These are phyloP conservation scores for Upupa epops DNA, from an alignment of 2,113 vertebrate genomes.

Conservation along the genomic window DNA sequence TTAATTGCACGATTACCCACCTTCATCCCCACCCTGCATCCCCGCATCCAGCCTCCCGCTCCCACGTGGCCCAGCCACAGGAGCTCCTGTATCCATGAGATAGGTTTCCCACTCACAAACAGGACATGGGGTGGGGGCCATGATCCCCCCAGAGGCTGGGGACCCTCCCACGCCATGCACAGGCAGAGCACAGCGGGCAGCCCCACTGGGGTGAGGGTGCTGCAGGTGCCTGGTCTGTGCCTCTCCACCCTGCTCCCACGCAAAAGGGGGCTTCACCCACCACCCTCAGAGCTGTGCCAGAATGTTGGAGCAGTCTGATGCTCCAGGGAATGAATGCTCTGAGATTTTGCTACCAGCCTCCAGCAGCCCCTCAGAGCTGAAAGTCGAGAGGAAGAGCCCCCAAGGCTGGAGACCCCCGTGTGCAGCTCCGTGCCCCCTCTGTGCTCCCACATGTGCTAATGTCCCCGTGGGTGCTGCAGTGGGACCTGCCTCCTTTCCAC, in stretches of 20 bases:
- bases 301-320: fast-evolving
- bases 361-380: background rate
- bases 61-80: background rate
- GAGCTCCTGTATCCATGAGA: background rate
- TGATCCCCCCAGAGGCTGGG: background rate
- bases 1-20: conserved; percentile 77
- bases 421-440: background rate
- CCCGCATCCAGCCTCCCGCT: conserved; percentile 1
- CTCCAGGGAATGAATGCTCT: background rate
- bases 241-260: background rate
- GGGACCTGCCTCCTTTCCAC: conserved; percentile 5
- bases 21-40: conserved; percentile 49
- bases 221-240: background rate
- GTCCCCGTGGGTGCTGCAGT: background rate
- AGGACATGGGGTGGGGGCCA: background rate
- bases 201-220: background rate
- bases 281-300: fast-evolving
- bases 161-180: background rate
- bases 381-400: background rate
- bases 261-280: background rate
- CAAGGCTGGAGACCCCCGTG: fast-evolving
- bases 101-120: background rate
- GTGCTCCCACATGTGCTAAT: background rate
- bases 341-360: background rate
- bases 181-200: background rate